Evolutionary conservation across 2,888 invertebrate genomes (phyloP), one percentile per base, ranked within the genome.

Genomic region (Apodemia hepburni): DNA sequence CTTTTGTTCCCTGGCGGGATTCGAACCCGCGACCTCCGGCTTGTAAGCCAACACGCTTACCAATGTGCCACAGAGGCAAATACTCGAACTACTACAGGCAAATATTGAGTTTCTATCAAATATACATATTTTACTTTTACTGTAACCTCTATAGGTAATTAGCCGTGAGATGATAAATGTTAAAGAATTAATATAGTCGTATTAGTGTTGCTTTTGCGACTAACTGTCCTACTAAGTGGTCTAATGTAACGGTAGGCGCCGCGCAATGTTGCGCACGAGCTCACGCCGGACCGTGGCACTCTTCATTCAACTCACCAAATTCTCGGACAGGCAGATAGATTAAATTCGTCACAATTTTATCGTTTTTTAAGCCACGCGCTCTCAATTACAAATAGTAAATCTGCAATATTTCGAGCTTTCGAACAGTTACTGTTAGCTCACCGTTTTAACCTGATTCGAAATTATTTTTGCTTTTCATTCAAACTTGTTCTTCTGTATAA

Each of bases 161-260:
- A 38, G 35, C 51, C 51, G 54, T 54, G 35, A 18, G n/a, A 49
- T 42, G 54, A 61, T 54, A 18, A 27, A 49, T 63, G 64, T 62
- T 63, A 64, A 62, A 63, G 61, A 61, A 59, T 59, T 58, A 47
- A 62, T 58, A 63, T 60, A 54, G 59, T 63, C 62, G 51, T 66
- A 65, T 65, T 61, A 64, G 54, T 59, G 49, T 54, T 61, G 42
- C 58, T 66, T 68, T 71, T 74, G 74, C 74, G 71, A 73, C 72
- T 82, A 83, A 82, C 82, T 80, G 82, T 81, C 77, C 76, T 70
- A 69, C 68, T 74, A 83, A 85, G 75, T 85, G 80, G 82, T 83
- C 82, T 81, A 83, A 77, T 72, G 77, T 85, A 85, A 85, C 85
- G 85, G 84, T 84, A 77, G 81, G 75, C 72, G 73, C 72, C 74